Conservation (phyloP, 2,113 vertebrate genomes). For the Puntigrus tetrazona region DNA sequence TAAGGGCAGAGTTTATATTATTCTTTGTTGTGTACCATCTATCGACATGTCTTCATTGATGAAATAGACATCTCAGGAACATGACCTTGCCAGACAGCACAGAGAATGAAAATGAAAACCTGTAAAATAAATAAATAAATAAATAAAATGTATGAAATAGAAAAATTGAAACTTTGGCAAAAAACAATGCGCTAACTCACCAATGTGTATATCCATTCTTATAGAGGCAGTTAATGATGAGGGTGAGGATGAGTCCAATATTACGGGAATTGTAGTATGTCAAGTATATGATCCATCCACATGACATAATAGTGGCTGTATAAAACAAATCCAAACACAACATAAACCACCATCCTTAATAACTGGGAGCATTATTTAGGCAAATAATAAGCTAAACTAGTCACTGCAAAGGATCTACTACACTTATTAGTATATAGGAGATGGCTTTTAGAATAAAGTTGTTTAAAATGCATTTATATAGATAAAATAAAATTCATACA, state of each 20-base stretch:
- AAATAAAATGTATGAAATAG: too few species aligned
- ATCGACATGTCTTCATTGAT: slow-evolving; percentile 98
- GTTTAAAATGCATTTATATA: neutral
- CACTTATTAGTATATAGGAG: neutral
- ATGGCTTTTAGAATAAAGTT: too few species aligned
- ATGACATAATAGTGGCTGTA: slow-evolving; percentile 97
- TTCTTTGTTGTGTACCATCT: slow-evolving; percentile 80
- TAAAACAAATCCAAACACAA: slow-evolving; percentile 56
- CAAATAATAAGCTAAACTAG: neutral
- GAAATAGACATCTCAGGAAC: slow-evolving; percentile 97
- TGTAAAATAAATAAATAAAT: slow-evolving; percentile 61
- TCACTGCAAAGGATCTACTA: neutral
- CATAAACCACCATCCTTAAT: neutral
- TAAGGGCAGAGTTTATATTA: neutral
- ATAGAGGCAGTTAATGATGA: slow-evolving; percentile 94
- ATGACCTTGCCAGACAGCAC: slow-evolving; percentile 98
- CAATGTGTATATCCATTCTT: slow-evolving; percentile 98
- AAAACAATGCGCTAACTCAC: too few species aligned
- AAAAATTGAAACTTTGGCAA: too few species aligned
- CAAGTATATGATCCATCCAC: slow-evolving; percentile 99
- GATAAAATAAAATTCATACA: neutral
- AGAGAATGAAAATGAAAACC: slow-evolving; percentile 97
- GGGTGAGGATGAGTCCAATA: slow-evolving; percentile 94
- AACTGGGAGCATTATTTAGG: neutral
- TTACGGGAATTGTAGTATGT: slow-evolving; percentile 99